phyloP scores from a whole-genome alignment of 1,140 invertebrate genomes.

The Musca domestica region DNA sequence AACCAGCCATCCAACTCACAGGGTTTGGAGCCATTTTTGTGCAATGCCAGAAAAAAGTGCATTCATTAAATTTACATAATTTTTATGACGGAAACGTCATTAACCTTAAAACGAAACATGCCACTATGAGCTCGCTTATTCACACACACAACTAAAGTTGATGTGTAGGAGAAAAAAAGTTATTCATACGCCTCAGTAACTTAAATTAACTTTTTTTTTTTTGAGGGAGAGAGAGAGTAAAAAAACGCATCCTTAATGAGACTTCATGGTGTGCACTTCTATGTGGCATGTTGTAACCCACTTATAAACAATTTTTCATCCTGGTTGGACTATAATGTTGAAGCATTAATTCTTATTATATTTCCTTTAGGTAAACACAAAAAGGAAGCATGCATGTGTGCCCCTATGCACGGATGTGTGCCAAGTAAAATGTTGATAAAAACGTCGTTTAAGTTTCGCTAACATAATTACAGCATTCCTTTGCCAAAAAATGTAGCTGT shows the following conservation, averaged over 20 bases:
- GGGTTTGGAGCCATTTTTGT: no score
- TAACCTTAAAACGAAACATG: constrained; percentile 26
- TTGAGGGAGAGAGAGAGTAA: no score
- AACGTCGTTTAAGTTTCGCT: no score
- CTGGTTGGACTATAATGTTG: not conserved
- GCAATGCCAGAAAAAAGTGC: constrained; percentile 12
- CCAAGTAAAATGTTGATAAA: no score
- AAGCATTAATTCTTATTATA: no score
- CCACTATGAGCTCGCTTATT: not conserved
- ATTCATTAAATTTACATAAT: constrained; percentile 26
- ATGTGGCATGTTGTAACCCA: constrained; percentile 12
- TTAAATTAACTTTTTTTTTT: constrained; percentile 5
- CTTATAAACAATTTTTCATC: constrained; percentile 1
- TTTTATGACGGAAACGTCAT: constrained; percentile 27
- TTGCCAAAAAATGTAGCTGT: no score
- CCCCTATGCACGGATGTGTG: no score
- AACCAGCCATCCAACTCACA: no score
- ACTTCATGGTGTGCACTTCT: not conserved
- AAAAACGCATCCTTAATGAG: constrained; percentile 6
- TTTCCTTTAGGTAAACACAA: no score
- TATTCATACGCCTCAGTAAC: constrained; percentile 26
- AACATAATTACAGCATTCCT: no score
- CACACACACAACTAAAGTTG: no score
- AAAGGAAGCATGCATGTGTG: no score
- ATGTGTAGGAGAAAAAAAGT: constrained; percentile 10